Evolutionary conservation across 1,140 invertebrate species (phyloP).

Genomic region (Atta cephalotes): DNA sequence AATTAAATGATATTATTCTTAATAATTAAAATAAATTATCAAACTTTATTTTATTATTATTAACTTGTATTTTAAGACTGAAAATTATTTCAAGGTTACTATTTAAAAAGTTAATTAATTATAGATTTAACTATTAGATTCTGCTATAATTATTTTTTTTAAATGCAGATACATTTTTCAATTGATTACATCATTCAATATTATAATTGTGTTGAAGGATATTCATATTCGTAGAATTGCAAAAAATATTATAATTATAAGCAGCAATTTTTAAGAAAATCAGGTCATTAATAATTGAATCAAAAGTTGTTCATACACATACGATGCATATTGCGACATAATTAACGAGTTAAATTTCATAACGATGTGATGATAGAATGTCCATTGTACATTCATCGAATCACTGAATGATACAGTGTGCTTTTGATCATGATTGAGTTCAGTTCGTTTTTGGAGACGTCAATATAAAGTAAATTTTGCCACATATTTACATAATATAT

Average conservation of each 20-base stretch:
- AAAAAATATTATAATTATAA: neutral
- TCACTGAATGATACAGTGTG: constrained; percentile 32
- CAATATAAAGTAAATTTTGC: constrained; percentile 25
- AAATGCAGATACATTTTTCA: neutral
- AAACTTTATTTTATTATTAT: neutral
- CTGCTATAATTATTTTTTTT: neutral
- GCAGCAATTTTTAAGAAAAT: constrained; percentile 1
- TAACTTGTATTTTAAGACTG: neutral
- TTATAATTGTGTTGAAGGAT: neutral
- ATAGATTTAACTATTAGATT: neutral
- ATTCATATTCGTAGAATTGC: neutral
- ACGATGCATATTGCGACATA: constrained; percentile 50
- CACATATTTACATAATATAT: neutral
- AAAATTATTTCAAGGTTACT: neutral
- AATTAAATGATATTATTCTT: neutral
- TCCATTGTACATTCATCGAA: constrained; percentile 17
- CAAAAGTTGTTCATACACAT: neutral
- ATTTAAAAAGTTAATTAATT: neutral
- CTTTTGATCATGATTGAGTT: constrained; percentile 31
- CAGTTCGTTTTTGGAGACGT: constrained; percentile 31
- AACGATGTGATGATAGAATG: constrained; percentile 53
- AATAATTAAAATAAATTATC: neutral
- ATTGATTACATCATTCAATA: neutral
- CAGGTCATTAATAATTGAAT: constrained; percentile 36
- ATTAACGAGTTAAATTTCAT: constrained; percentile 42